Evolutionary conservation across 2,888 invertebrate genomes (phyloP).

Genomic region (Neria commutata): DNA sequence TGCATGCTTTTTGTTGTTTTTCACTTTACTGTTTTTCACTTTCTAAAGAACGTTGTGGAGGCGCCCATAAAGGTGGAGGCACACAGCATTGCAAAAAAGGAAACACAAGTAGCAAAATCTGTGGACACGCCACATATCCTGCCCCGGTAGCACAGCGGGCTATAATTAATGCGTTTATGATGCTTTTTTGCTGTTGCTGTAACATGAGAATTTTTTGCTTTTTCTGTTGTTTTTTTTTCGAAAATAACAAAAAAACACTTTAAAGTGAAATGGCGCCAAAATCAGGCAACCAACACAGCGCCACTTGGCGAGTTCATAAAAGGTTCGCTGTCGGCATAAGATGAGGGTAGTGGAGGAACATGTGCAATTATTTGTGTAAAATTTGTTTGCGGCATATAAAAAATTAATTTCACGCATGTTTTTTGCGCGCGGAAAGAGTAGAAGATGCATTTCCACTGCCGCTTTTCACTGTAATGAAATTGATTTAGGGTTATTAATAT

Average conservation of each 20-base stretch:
- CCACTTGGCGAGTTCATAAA: not conserved
- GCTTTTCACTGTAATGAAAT: constrained; percentile 42
- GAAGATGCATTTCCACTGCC: constrained; percentile 8
- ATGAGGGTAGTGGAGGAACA: constrained; percentile 4
- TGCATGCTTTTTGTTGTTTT: constrained; percentile 15
- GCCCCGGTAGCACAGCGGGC: constrained; percentile 31
- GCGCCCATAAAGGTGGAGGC: too few relatives aligned
- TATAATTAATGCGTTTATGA: constrained; percentile 47
- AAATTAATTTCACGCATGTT: constrained; percentile 57
- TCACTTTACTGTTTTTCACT: not conserved
- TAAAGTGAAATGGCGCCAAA: constrained; percentile 11
- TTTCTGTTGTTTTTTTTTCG: not conserved
- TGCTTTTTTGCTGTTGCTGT: constrained; percentile 12
- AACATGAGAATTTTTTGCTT: not conserved
- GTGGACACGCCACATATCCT: constrained; percentile 13
- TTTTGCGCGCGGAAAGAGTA: constrained; percentile 26
- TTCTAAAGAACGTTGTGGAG: constrained; percentile 6
- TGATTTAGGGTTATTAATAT: constrained; percentile 56
- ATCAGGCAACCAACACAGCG: not conserved
- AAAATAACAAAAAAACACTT: not conserved
- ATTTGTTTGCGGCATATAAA: constrained; percentile 46
- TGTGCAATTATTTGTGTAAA: constrained; percentile 45
- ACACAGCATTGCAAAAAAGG: too few relatives aligned
- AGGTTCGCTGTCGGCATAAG: too few relatives aligned
- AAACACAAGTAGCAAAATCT: constrained; percentile 9